phyloP scores from a whole-genome alignment of 2,888 invertebrate genomes.

The Dryobota labecula region DNA sequence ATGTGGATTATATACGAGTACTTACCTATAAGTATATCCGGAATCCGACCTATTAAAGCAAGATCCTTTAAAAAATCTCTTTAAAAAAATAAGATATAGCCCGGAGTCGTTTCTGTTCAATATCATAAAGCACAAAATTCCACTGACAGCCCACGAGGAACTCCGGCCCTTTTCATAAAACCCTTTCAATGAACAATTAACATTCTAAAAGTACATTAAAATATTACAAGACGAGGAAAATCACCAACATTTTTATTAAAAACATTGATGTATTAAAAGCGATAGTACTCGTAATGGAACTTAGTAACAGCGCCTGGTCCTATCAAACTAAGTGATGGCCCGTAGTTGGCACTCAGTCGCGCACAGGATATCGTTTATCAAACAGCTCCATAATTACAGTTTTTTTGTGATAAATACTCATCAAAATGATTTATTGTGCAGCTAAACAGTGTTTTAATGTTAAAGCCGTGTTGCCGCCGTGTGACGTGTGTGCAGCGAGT shows the following conservation, averaged over 20 bases:
- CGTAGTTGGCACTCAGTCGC: too few relatives aligned
- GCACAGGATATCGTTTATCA: too few relatives aligned
- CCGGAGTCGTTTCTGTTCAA: not conserved
- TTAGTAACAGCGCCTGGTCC: too few relatives aligned
- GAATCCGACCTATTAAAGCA: not conserved
- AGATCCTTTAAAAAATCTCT: not conserved
- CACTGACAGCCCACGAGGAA: not conserved
- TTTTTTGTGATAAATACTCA: too few relatives aligned
- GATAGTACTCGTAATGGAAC: too few relatives aligned
- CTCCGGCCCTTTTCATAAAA: not conserved
- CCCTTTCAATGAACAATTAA: conserved; percentile 10
- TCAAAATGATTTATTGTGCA: too few relatives aligned
- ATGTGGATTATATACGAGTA: not conserved
- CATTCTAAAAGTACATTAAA: conserved; percentile 21
- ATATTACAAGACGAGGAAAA: conserved; percentile 10
- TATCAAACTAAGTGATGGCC: too few relatives aligned
- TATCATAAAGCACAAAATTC: conserved; percentile 21
- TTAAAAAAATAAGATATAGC: not conserved
- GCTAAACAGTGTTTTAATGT: too few relatives aligned
- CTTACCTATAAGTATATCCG: not conserved
- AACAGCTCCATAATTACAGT: too few relatives aligned
- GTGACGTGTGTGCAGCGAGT: too few relatives aligned
- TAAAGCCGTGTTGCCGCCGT: too few relatives aligned
- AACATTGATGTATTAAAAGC: too few relatives aligned
- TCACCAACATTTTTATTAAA: not conserved